These are phyloP conservation scores for Nebria salina DNA, from an alignment of 2,888 invertebrate genomes.

Conservation along the genomic window DNA sequence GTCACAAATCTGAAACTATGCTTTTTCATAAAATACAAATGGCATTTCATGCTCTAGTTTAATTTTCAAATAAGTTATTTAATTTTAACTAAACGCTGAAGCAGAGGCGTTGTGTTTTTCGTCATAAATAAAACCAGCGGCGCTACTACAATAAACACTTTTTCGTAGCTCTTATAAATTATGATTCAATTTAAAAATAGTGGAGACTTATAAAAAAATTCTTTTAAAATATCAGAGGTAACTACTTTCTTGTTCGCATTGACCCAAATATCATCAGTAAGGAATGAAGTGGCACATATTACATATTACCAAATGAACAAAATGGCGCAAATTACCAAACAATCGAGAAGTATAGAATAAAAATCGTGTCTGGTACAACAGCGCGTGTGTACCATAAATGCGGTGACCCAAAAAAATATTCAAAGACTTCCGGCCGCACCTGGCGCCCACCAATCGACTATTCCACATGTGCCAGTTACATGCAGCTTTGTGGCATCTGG, in stretches of 20 bases:
- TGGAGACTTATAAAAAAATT: neutral
- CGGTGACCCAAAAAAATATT: conserved; percentile 10
- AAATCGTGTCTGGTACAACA: neutral
- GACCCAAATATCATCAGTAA: neutral
- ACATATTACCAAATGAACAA: neutral
- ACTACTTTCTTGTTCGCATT: neutral
- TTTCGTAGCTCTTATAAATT: neutral
- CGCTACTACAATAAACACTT: too few relatives aligned
- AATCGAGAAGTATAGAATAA: neutral
- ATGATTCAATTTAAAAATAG: neutral
- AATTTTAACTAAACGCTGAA: too few relatives aligned
- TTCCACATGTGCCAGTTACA: conserved; percentile 12
- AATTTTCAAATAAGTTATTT: too few relatives aligned
- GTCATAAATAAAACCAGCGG: too few relatives aligned
- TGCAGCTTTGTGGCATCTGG: conserved; percentile 16
- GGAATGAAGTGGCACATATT: neutral
- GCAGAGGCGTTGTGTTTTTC: too few relatives aligned
- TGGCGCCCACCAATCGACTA: conserved; percentile 14
- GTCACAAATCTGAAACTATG: too few relatives aligned
- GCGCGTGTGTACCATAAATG: conserved; percentile 2
- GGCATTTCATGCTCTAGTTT: too few relatives aligned
- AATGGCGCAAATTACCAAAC: neutral
- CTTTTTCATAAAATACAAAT: too few relatives aligned
- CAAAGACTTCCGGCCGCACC: conserved; percentile 18
- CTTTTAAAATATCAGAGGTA: neutral